phyloP scores from a whole-genome alignment of 2,797 vertebrate species.

The Spheniscus humboldti region DNA sequence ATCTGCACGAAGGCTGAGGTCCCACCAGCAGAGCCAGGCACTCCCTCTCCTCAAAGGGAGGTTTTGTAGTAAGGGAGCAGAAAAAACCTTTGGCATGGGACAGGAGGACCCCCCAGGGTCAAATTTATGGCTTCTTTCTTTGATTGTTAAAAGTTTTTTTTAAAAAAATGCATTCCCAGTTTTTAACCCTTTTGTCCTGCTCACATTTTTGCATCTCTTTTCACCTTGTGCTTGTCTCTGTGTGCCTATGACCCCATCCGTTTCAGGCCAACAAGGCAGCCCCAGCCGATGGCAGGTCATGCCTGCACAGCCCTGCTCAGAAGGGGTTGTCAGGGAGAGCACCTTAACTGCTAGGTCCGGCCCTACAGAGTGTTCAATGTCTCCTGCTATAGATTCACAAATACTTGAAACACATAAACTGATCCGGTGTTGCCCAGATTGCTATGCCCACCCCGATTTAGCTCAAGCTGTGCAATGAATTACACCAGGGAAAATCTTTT shows the following conservation, averaged over 20 bases:
- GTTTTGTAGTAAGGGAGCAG: neutral
- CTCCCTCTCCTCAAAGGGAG: neutral
- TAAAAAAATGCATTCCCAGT: neutral
- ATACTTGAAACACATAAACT: neutral
- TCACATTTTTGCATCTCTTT: neutral
- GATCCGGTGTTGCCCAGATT: neutral
- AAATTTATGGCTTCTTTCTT: neutral
- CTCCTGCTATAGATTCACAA: neutral
- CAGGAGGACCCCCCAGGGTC: neutral
- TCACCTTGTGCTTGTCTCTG: no score
- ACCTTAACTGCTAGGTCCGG: neutral
- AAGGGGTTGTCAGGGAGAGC: neutral
- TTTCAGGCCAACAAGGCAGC: neutral
- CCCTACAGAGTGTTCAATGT: fast-evolving
- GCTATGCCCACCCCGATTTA: neutral
- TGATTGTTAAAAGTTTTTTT: neutral
- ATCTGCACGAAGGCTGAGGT: neutral
- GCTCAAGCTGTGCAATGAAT: neutral
- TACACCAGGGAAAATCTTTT: neutral
- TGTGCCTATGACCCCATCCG: neutral
- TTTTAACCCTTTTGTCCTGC: neutral
- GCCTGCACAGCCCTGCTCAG: neutral
- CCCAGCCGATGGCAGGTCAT: neutral
- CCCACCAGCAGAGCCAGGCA: neutral
- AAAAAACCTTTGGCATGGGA: neutral